Conservation (phyloP, 2,888 invertebrate genomes). For the Endotricha flammealis region DNA sequence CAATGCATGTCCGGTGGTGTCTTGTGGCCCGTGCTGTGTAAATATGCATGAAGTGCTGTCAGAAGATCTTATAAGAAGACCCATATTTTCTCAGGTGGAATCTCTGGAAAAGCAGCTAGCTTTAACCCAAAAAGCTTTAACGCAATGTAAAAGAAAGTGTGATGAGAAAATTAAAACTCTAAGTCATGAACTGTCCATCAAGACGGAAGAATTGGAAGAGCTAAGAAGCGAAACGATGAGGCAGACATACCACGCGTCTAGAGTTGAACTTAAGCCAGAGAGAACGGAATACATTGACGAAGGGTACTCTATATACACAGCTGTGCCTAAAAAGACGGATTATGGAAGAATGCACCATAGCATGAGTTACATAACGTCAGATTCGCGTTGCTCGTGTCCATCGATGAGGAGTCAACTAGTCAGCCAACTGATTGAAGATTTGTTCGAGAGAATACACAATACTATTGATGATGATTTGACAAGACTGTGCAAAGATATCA, state of each 20-base stretch:
- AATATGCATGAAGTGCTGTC: conserved; percentile 54
- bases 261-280: conserved; percentile 65
- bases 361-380: conserved; percentile 66
- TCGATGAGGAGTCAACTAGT: conserved; percentile 68
- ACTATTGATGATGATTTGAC: conserved; percentile 60
- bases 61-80: conserved; percentile 58
- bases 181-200: conserved; percentile 77
- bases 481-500: conserved; percentile 59
- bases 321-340: conserved; percentile 69
- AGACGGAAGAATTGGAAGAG: conserved; percentile 72
- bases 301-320: conserved; percentile 68
- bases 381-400: conserved; percentile 65
- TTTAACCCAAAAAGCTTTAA: conserved; percentile 74
- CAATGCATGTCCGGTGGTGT: conserved; percentile 46
- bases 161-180: conserved; percentile 77
- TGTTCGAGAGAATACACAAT: conserved; percentile 67
- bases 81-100: conserved; percentile 76
- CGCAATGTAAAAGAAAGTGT: conserved; percentile 72
- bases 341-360: conserved; percentile 70
- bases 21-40: conserved; percentile 40
- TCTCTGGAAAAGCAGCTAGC: conserved; percentile 78
- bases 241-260: conserved; percentile 62
- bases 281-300: conserved; percentile 69
- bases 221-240: conserved; percentile 65
- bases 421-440: conserved; percentile 66